These are phyloP conservation scores for Psophia crepitans DNA, from an alignment of 2,113 vertebrate species.

Conservation along the genomic window DNA sequence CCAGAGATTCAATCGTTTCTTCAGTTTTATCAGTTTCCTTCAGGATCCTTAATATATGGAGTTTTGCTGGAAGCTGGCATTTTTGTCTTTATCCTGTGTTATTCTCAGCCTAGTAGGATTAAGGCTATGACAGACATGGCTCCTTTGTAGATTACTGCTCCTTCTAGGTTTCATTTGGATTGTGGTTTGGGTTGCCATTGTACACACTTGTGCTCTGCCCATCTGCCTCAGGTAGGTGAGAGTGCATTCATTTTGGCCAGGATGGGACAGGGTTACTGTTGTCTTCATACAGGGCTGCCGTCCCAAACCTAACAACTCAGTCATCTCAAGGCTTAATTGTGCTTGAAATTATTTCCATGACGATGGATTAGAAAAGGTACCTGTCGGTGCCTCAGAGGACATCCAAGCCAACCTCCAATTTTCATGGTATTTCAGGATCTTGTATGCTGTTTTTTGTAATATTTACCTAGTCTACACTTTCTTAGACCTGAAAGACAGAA, in stretches of 20 bases:
- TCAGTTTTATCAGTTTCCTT: neutral
- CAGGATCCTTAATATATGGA: neutral
- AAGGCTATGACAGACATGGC: neutral
- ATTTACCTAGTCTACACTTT: neutral
- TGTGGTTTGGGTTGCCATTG: neutral
- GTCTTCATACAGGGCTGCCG: neutral
- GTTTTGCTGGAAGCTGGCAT: neutral
- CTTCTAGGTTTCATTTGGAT: neutral
- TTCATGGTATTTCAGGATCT: neutral
- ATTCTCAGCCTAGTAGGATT: neutral
- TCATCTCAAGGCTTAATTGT: neutral
- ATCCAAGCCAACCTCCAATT: neutral
- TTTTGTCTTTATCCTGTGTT: neutral
- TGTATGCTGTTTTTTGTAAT: neutral
- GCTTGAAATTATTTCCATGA: neutral
- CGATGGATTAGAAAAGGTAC: neutral
- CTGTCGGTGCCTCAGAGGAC: neutral
- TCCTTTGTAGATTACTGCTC: neutral
- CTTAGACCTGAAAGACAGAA: neutral
- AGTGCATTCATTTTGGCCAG: neutral
- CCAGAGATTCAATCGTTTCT: neutral
- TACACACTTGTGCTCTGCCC: neutral
- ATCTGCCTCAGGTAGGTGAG: neutral
- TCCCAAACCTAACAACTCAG: neutral
- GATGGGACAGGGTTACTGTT: accelerated